Base-by-base conservation (phyloP, 2,797 vertebrate genomes). In the Rhodeus uyekii region DNA sequence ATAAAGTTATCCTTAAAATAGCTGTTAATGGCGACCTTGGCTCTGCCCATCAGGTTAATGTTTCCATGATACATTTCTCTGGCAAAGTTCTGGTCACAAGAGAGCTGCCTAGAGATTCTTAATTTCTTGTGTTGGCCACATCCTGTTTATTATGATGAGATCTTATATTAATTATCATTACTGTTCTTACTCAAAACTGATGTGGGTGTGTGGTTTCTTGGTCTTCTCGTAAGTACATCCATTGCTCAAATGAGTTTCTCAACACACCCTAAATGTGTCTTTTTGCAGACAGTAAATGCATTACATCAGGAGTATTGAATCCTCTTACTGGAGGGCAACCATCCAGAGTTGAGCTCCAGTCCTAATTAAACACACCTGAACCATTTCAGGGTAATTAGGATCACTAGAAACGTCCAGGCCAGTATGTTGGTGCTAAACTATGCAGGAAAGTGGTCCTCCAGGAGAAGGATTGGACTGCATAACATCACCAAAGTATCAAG, bases 1-100 rank as follows among this genome's bases (percentile, higher is more conserved):
- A 84, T 88, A 81, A 89, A 86, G 85, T 69, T 68, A 82, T 16
- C 16, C 90, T 89, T 87, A 86, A 93, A 93, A 93, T 93, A 91
- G 91, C 82, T 85, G 19, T 69, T 85, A 65, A 71, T 1, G 3
- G 38, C 91, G 92, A 93, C 91, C 91, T 92, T 84, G 82, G 85
- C 87, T 86, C 71, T 89, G 90, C 87, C 85, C 86, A 76, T 88
- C 86, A 90, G 90, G 90, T 85, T 64, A 80, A 85, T 90, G 80
- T 93, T 94, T 93, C 93, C 92, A 90, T 88, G 85, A 88, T 85
- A 88, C 22, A 39, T 42, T 82, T 80, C 86, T 90, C 85, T 89
- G 90, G 58, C 74, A 53, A 60, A 22, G 39, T 0, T 34, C 32
- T 63, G 65, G 78, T 74, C 22, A 82, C 18, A 68, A 44, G 68